Evolutionary conservation across 2,113 vertebrate species (phyloP), one percentile per base, ranked within the genome.

Genomic region (Phalacrocorax brasilianus): DNA sequence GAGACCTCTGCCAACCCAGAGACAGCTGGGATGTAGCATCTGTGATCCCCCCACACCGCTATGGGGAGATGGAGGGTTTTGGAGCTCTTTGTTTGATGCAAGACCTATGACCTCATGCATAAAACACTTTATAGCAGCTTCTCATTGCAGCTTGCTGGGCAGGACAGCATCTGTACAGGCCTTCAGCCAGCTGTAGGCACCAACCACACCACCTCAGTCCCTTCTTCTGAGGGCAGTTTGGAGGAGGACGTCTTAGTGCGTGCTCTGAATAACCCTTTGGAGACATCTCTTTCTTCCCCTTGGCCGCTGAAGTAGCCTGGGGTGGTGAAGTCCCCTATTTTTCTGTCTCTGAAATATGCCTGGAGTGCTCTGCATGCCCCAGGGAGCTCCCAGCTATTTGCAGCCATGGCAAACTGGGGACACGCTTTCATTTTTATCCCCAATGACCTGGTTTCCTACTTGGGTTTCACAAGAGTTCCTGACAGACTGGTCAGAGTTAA

Each of bases 31-130:
- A 53, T 8, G 13, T 18, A 26, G 9, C 6, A 4, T 1, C 0
- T 28, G 17, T 13, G 15, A 8, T 30, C 22, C 27, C 28, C 18
- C 9, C 1, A 1, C 17, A 27, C 16, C 0, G 3, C 61, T 53
- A 3, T 5, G 6, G 24, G 19, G 65, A 52, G n/a, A 52, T 0
- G 0, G 27, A 49, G 8, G 45, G 40, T 1, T 80, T n/a, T 52
- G 59, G 27, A 73, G 52, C 28, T 79, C 44, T 24, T 72, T 38
- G 67, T 67, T n/a, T 75, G 53, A 86, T 0, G 0, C 0, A 0
- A 53, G 24, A 67, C 40, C 67, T 32, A 14, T 11, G 33, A 47
- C 20, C 53, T 47, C 61, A 8, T 0, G 11, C 40, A 42, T 10
- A 23, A 53, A 61, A 73, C 28, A 8, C 24, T 58, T 91, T 2